Base-by-base conservation (phyloP, 2,888 invertebrate genomes). In the Synanthedon formicaeformis region DNA sequence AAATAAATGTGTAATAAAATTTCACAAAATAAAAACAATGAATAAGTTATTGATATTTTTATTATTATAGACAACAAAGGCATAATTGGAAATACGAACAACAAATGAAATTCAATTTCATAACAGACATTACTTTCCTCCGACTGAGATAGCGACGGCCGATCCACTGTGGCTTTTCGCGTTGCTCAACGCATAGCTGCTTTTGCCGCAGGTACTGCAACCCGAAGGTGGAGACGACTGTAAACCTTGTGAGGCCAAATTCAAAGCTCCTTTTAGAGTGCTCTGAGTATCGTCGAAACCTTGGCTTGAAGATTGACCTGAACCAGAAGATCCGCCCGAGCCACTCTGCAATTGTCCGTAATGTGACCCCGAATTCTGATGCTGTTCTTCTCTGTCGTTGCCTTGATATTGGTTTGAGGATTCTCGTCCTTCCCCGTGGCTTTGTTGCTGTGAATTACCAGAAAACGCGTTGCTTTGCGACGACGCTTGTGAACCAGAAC, bases 61-160 rank as follows among this genome's bases (percentile, higher is more conserved):
- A 34, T 34, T 34, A 34, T 2, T 34, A 34, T 34, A 10, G 12
- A 53, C 3, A 54, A 56, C 52, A 12, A 55, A 40, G 8, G 60
- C 51, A 58, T 59, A 58, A 57, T 34, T 8, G 34, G 1, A 34
- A 34, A 34, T 3, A 8, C 51, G 52, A 52, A 55, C 52, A 56
- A 53, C 53, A 51, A 54, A 55, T 52, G 48, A 45, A 51, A 10
- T 3, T 8, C 8, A 51, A 34, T 10, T 34, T 10, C 3, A 14
- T n/a, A 50, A n/a, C 8, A 51, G 23, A 40, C 48, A 41, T 45
- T 49, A 50, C 55, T 69, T 75, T 82, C 83, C 81, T 27, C 81
- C 79, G 13, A 84, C 71, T 10, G 86, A 83, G 1, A 87, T 54
- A n/a, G 86, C 81, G 1, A 87, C 64, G 1, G 86, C 86, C 8